Evolutionary conservation across 2,113 vertebrate species (phyloP), one percentile per base, ranked within the genome.

Genomic region (Spilogale gracilis): DNA sequence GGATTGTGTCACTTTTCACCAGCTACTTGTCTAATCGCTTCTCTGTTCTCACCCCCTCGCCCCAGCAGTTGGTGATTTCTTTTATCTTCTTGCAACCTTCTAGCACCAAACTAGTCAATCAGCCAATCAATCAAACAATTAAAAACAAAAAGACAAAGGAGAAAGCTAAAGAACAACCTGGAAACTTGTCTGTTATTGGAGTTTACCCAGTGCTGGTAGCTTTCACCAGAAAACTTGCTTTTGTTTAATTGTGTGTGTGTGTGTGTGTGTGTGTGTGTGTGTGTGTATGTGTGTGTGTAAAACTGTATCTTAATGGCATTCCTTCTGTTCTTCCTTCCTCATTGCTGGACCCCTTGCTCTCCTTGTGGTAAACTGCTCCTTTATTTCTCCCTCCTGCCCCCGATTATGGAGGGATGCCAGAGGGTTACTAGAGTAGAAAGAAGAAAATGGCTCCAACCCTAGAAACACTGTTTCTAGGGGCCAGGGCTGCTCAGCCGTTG

Each of bases 51-150:
- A 8, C 0, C 21, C 17, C 8, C 4, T 25, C 3, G 1, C 23
- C 2, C 12, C 21, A 32, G 30, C 11, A 30, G 43, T 83, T 63
- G 38, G 38, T 79, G 48, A 3, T 83, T 52, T 74, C 25, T 61
- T 87, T 81, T 82, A 87, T 50, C 67, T 69, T 61, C 32, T 91
- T 87, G 81, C 76, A 91, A 78, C 52, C 38, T 93, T 84, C 74
- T 73, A 79, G 74, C 25, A 89, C 38, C 21, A 58, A 50, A 79
- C 78, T 32, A 69, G 38, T 48, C 54, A 56, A 78, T 73, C 23
- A 27, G 73, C 45, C 45, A 76, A 50, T 76, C 73, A 76, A 50
- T 76, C 32, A 8, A 52, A 48, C n/a, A 74, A 67, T 54, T 4
- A 73, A 86, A 67, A 65, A 32, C 3, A 69, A 80, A 84, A n/a